Conservation (phyloP, 2,113 vertebrate species). For the Sclerurus mexicanus region DNA sequence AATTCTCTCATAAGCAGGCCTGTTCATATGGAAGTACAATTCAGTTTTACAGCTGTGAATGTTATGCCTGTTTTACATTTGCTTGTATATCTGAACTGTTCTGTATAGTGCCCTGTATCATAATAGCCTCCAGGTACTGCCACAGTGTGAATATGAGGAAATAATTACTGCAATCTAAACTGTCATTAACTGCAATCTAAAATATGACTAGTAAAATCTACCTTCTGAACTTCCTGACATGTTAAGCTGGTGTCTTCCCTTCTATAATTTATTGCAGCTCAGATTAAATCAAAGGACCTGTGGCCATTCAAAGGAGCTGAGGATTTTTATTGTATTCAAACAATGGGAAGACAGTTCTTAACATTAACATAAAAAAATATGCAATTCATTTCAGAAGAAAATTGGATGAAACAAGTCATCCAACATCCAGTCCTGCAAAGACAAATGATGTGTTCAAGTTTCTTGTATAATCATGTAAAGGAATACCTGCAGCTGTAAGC, state of each 20-base stretch:
- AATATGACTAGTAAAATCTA: not conserved
- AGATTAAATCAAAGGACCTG: constrained; percentile 13
- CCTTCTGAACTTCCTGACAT: not conserved
- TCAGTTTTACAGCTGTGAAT: not conserved
- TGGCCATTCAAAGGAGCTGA: not conserved
- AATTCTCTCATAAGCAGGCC: not conserved
- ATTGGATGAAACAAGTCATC: not conserved
- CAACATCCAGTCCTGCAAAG: not conserved
- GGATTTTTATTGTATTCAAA: not conserved
- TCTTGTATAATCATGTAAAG: constrained; percentile 2
- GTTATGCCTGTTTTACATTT: not conserved
- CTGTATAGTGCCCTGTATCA: not conserved
- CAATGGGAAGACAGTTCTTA: not conserved
- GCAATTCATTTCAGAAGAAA: not conserved
- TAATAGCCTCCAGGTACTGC: not conserved
- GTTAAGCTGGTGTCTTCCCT: not conserved
- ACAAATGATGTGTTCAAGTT: not conserved
- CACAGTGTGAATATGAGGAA: not conserved
- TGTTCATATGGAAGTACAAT: not conserved
- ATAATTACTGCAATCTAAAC: not conserved
- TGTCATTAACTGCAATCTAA: not conserved
- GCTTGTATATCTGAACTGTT: not conserved
- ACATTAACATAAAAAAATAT: not conserved
- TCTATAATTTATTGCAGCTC: not conserved
- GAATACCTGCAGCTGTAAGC: not conserved